Evolutionary conservation across 2,797 vertebrate genomes (phyloP), one percentile per base, ranked within the genome.

Genomic region (Typhlichthys eigenmanni): DNA sequence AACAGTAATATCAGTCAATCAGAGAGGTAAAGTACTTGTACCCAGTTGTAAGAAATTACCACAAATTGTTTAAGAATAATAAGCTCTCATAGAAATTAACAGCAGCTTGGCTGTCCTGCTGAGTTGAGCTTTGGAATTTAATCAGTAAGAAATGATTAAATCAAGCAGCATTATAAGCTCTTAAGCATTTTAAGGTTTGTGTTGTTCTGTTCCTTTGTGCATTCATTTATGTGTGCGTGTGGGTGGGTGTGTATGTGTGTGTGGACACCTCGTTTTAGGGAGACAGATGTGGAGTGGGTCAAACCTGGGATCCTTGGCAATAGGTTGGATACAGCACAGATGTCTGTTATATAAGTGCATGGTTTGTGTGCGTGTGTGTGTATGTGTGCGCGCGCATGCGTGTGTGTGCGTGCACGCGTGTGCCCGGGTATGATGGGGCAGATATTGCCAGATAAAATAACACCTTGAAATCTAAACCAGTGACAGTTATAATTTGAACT

Each of bases 281-380:
- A 9, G 62, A 52, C 63, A 47, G 67, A 14, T 16, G 61, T 58
- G 68, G 57, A 29, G 47, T 60, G 62, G 66, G 47, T 65, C 12
- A 58, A 45, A 50, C 52, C 58, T 58, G 61, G 61, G 58, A 17
- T 34, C 38, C 16, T 29, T 51, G 45, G 52, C 55, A 19, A 43
- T 46, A 48, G 48, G 48, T 53, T 48, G 50, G 49, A 55, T 13
- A 19, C 32, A 68, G 34, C 43, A 59, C 75, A 75, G 62, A 69
- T 75, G 72, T 74, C 66, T 51, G 62, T 75, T 72, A 75, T 24
- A 55, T 69, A 72, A 72, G 59, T 13, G 19, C 48, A 19, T 32
- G 49, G 34, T 14, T 16, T 19, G 46, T 34, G 43, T 62, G 59
- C 53, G 47, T 43, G 24, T 52, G 52, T 6, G 9, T n/a, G 45